Percentiles rank a stretch among this genome's conserved stretches.
These are phyloP conservation scores for Pteropus alecto DNA, from an alignment of 2,113 vertebrate species.

Conservation along the genomic window DNA sequence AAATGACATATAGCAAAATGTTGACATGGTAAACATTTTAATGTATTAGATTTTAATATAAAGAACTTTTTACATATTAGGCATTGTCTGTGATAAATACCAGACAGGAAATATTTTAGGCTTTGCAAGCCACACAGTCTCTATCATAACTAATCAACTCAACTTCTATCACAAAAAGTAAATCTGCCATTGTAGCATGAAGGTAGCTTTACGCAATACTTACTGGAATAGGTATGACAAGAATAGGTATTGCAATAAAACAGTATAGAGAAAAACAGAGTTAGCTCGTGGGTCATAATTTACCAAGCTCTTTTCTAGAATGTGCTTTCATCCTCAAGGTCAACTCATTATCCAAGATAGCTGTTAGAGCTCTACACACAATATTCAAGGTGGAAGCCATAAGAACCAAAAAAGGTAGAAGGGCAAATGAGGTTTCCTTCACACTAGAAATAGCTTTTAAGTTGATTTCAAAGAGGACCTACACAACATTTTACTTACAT, in stretches of 20 bases:
- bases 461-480: background rate
- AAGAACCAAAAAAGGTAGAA: background rate
- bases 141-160: background rate
- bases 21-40: constrained; percentile 6
- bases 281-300: background rate
- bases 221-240: background rate
- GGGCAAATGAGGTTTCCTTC: background rate
- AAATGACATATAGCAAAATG: constrained; percentile 52
- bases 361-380: background rate
- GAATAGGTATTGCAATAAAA: background rate
- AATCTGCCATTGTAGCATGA: background rate
- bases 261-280: background rate
- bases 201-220: background rate
- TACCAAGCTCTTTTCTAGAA: background rate
- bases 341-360: background rate
- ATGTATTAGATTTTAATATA: constrained; percentile 5
- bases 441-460: background rate
- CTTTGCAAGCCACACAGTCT: accelerated
- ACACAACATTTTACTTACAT: background rate
- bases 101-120: background rate
- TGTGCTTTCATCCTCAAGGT: background rate
- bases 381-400: background rate
- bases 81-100: background rate
- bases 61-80: background rate
- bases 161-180: background rate